Conservation (phyloP, 2,888 invertebrate species). For the Drosophila maculinotata region DNA sequence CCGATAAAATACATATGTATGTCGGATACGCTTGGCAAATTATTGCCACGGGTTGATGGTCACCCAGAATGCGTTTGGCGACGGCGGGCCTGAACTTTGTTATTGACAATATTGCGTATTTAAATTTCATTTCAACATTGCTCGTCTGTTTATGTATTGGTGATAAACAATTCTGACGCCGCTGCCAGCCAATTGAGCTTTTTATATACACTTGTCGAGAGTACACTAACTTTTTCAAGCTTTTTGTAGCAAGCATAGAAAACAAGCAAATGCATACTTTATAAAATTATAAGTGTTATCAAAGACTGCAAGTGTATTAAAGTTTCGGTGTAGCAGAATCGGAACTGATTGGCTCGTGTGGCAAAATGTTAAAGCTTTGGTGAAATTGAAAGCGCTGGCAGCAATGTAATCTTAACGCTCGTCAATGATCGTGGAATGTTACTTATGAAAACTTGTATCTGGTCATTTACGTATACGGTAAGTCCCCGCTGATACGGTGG, state of each 20-base stretch:
- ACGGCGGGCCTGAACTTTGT: slow-evolving; percentile 36
- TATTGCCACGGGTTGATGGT: slow-evolving; percentile 30
- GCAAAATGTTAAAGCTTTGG: slow-evolving; percentile 39
- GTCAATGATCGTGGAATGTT: slow-evolving; percentile 17
- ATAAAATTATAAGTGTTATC: no score
- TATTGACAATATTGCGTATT: slow-evolving; percentile 70
- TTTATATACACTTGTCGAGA: slow-evolving; percentile 3
- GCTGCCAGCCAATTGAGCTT: slow-evolving; percentile 30
- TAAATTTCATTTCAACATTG: slow-evolving; percentile 57
- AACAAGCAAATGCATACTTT: not conserved
- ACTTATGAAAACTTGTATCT: slow-evolving; percentile 7
- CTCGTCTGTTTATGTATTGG: slow-evolving; percentile 41
- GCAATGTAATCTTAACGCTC: slow-evolving; percentile 21
- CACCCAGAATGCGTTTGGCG: slow-evolving; percentile 46
- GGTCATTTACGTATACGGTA: slow-evolving; percentile 22
- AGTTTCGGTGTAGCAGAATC: not conserved
- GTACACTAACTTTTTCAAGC: not conserved
- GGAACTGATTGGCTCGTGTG: not conserved
- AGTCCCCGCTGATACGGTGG: slow-evolving; percentile 31
- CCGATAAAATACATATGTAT: slow-evolving; percentile 23
- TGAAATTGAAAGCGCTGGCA: slow-evolving; percentile 32
- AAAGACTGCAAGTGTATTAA: not conserved
- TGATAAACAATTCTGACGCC: slow-evolving; percentile 65
- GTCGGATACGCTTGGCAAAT: slow-evolving; percentile 39
- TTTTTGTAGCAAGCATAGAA: not conserved